phyloP scores from a whole-genome alignment of 2,888 invertebrate genomes.

The Eudemis profundana region DNA sequence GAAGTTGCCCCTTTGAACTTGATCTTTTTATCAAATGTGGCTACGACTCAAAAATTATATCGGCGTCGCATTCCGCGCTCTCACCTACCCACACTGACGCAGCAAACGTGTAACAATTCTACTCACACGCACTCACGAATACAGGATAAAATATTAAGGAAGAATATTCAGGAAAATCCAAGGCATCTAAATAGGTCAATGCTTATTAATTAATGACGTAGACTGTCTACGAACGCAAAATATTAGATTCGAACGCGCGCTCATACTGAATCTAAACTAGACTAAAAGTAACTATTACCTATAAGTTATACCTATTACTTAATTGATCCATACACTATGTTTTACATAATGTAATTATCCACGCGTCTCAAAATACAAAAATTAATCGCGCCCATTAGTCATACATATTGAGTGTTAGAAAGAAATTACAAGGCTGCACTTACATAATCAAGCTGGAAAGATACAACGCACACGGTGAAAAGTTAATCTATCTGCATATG shows the following conservation, averaged over 20 bases:
- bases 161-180: slow-evolving; percentile 9
- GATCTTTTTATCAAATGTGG: slow-evolving; percentile 80
- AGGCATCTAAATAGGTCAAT: slow-evolving; percentile 3
- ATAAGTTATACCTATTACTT: background rate
- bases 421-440: slow-evolving; percentile 44
- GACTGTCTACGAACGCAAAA: background rate
- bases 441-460: slow-evolving; percentile 47
- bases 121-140: slow-evolving; percentile 45
- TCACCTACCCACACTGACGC: slow-evolving; percentile 59
- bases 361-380: slow-evolving; percentile 25
- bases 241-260: background rate
- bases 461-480: slow-evolving; percentile 45
- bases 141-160: slow-evolving; percentile 35
- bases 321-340: background rate
- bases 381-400: slow-evolving; percentile 30
- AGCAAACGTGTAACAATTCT: slow-evolving; percentile 44
- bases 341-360: slow-evolving; percentile 1
- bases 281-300: background rate
- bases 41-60: slow-evolving; percentile 73
- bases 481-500: slow-evolving; percentile 64
- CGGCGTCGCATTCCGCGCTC: slow-evolving; percentile 74
- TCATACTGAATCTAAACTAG: background rate
- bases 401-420: slow-evolving; percentile 30
- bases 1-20: slow-evolving; percentile 79
- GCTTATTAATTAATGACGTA: background rate